Conservation (phyloP, 2,797 vertebrate genomes). For the Monodelphis domestica region DNA sequence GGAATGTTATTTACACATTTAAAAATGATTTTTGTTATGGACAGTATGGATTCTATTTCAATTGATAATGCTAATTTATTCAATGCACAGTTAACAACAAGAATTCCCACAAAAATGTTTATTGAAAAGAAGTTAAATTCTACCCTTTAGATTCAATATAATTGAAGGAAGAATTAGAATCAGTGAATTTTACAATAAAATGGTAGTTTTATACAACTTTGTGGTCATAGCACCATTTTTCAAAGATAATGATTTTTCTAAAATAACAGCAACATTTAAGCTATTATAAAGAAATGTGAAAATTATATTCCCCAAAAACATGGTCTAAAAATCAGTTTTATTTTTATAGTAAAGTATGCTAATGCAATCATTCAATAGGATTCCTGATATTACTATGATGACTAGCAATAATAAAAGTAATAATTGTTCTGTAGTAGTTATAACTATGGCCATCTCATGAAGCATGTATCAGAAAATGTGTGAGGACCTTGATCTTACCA, state of each 20-base stretch:
- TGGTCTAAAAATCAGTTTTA: neutral
- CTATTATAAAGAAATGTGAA: constrained; percentile 5
- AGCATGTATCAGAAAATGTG: neutral
- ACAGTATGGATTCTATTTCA: neutral
- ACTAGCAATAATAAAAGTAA: neutral
- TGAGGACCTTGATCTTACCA: neutral
- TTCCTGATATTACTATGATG: neutral
- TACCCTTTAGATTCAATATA: neutral
- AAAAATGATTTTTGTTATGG: constrained; percentile 14
- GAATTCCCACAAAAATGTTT: neutral
- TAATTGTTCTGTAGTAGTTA: neutral
- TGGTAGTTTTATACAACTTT: neutral
- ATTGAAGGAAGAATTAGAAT: neutral
- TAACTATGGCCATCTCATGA: neutral
- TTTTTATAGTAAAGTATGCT: neutral
- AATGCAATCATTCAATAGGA: neutral
- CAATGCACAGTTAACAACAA: neutral
- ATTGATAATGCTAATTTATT: constrained; percentile 14
- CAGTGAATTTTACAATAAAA: neutral
- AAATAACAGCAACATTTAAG: constrained; percentile 8
- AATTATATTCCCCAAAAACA: neutral
- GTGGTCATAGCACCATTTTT: neutral
- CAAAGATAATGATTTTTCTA: neutral
- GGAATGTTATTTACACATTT: neutral
- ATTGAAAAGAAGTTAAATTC: constrained; percentile 26